Evolutionary conservation across 2,113 vertebrate genomes (phyloP), one percentile per base, ranked within the genome.

Genomic region (Pica pica): DNA sequence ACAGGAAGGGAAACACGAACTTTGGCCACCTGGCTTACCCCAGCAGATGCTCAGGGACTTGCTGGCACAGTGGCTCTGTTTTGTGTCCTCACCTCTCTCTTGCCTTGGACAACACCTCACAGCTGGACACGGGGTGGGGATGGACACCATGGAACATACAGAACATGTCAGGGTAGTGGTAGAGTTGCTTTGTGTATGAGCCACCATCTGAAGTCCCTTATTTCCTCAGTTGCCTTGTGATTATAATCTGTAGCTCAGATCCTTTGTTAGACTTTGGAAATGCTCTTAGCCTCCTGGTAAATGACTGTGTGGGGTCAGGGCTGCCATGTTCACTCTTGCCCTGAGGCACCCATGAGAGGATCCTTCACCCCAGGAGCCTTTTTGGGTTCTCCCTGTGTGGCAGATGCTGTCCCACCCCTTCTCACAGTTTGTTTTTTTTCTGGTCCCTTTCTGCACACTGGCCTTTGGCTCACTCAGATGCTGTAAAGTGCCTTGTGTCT

Each of bases 81-180:
- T 47, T 60, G 26, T 86, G 50, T 49, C 22, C 44, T 71, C 23
- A 33, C 14, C 24, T 60, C 27, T 31, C 37, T 53, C 11, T 70
- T 64, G 46, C 75, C 67, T 80, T 35, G 49, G 52, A 28, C 42
- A 78, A 6, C 18, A 59, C 16, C 18, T 74, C 74, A 24, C 33
- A 83, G 31, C 35, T 69, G 79, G 37, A 46, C 27, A 42, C 0
- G 0, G 55, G 35, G 47, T 10, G 6, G 27, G 27, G 17, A 23
- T 56, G 70, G 44, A 27, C 53, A 30, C 52, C 4, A 2, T 0
- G 1, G 37, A 49, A 13, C 37, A n/a, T 42, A 8, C 17, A 37
- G 27, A 55, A 59, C 18, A 10, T 7, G 9, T 11, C 4, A 22
- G 33, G 24, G 18, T 30, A 27, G 33, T 0, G 3, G 24, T 65